Conservation (phyloP, 2,888 invertebrate genomes). For the Pterostichus niger region DNA sequence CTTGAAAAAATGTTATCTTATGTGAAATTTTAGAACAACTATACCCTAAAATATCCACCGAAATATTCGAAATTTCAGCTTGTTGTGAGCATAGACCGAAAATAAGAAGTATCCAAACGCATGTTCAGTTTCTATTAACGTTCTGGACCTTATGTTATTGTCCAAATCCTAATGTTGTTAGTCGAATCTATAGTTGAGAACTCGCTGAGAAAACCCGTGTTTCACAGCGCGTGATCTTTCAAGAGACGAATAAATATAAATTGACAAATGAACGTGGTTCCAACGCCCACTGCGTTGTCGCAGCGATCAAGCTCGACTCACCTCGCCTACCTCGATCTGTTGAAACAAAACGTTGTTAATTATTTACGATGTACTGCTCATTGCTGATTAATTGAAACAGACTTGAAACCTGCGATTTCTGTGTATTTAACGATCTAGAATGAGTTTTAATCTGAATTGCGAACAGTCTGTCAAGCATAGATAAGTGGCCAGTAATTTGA, state of each 20-base stretch:
- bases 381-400: constrained; percentile 58
- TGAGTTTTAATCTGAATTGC: constrained; percentile 2
- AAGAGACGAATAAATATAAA: constrained; percentile 64
- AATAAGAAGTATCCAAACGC: not conserved
- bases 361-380: constrained; percentile 60
- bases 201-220: constrained; percentile 42
- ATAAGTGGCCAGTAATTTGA: constrained; percentile 22
- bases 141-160: constrained; percentile 29
- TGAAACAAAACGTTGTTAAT: constrained; percentile 61
- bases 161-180: constrained; percentile 36
- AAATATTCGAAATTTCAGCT: not conserved
- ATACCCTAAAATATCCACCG: too few relatives aligned
- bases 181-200: not conserved
- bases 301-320: constrained; percentile 39
- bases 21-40: not conserved
- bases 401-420: constrained; percentile 20
- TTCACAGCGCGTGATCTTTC: constrained; percentile 63
- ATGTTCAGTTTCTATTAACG: constrained; percentile 39
- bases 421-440: constrained; percentile 16
- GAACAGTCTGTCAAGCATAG: not conserved
- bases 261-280: constrained; percentile 64
- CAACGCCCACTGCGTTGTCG: constrained; percentile 65
- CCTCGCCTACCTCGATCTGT: constrained; percentile 28
- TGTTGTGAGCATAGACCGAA: not conserved
- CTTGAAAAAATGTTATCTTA: not conserved